phyloP scores from a whole-genome alignment of 2,797 vertebrate genomes.

The Sparidentex hasta region DNA sequence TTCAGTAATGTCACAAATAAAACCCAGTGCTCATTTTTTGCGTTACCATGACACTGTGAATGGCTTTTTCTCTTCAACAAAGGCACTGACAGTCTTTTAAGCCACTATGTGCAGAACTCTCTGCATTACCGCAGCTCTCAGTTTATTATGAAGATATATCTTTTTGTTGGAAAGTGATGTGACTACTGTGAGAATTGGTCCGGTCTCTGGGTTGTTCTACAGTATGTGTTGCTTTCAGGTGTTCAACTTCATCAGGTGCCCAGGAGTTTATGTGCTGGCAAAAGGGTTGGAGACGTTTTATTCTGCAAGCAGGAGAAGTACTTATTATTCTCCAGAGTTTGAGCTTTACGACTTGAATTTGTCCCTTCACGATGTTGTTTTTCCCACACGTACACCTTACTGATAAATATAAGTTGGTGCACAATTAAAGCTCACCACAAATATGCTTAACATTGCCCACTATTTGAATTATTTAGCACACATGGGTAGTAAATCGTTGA shows the following conservation, averaged over 20 bases:
- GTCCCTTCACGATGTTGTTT: not conserved
- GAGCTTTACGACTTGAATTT: too few species aligned
- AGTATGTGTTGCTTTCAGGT: not conserved
- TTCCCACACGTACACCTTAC: not conserved
- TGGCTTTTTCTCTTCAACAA: slow-evolving; percentile 3
- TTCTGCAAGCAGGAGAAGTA: too few species aligned
- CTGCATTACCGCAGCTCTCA: not conserved
- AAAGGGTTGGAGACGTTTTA: not conserved
- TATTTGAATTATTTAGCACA: not conserved
- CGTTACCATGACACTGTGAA: slow-evolving; percentile 9
- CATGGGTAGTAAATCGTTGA: too few species aligned
- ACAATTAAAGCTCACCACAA: not conserved
- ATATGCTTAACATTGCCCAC: not conserved
- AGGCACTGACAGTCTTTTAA: not conserved
- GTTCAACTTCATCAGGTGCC: not conserved
- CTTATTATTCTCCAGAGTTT: too few species aligned
- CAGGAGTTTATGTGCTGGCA: not conserved
- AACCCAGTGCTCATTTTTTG: slow-evolving; percentile 7
- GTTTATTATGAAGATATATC: not conserved
- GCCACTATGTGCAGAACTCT: too few species aligned
- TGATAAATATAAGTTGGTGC: not conserved
- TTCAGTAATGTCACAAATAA: slow-evolving; percentile 32
- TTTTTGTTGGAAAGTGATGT: not conserved
- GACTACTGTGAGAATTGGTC: not conserved
- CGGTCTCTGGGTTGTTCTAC: too few species aligned